phyloP scores from a whole-genome alignment of 1,140 invertebrate species.

The Stegodyphus dumicola region DNA sequence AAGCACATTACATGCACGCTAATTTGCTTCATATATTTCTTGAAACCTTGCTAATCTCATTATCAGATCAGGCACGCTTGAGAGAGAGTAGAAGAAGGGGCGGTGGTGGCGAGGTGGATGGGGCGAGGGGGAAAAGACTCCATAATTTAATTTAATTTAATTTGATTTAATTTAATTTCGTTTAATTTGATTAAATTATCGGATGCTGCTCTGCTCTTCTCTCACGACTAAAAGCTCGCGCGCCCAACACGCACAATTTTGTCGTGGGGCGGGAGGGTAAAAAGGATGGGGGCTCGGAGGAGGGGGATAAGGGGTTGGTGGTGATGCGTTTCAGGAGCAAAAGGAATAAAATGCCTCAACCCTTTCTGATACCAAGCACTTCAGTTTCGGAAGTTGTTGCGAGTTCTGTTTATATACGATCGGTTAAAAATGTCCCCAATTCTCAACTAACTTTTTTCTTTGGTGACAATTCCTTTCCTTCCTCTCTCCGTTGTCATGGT shows the following conservation, averaged over 20 bases:
- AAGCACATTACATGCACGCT: slow-evolving; percentile 62
- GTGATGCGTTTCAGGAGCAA: background rate
- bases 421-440: slow-evolving; percentile 1
- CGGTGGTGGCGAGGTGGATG: background rate
- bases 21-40: slow-evolving; percentile 62
- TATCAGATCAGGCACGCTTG: slow-evolving; percentile 56
- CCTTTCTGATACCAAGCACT: slow-evolving; percentile 26
- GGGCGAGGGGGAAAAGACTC: slow-evolving; percentile 32
- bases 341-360: slow-evolving; percentile 49
- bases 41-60: slow-evolving; percentile 62
- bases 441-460: slow-evolving; percentile 3
- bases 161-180: slow-evolving; percentile 60
- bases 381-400: background rate
- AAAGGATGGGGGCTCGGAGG: background rate
- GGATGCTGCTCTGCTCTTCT: slow-evolving; percentile 18
- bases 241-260: slow-evolving; percentile 14
- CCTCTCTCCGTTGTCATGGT: background rate
- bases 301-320: background rate
- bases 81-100: slow-evolving; percentile 37
- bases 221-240: slow-evolving; percentile 1
- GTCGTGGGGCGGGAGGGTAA: background rate
- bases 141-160: slow-evolving; percentile 62
- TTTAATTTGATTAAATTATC: slow-evolving; percentile 62
- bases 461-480: background rate
- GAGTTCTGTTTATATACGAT: background rate